These are phyloP conservation scores for Bradypodion pumilum DNA, from an alignment of 2,797 vertebrate genomes.

Conservation along the genomic window DNA sequence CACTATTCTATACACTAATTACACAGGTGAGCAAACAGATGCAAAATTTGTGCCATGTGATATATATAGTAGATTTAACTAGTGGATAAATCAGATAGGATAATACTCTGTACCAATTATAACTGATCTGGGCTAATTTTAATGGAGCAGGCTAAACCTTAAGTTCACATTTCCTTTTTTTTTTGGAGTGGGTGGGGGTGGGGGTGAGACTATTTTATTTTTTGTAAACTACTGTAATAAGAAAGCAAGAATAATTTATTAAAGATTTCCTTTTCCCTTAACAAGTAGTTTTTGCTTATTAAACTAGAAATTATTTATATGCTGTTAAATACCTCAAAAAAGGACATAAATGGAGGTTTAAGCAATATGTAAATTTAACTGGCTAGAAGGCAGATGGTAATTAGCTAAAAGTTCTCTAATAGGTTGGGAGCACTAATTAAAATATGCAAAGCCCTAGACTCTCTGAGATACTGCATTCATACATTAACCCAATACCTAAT, in stretches of 20 bases:
- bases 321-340: not conserved
- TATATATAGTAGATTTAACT: too few relatives aligned
- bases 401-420: slow-evolving; percentile 21
- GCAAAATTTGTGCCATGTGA: too few relatives aligned
- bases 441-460: not conserved
- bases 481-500: not conserved
- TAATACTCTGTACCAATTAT: too few relatives aligned
- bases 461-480: not conserved
- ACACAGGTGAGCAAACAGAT: not conserved
- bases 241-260: not conserved
- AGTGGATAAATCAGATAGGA: too few relatives aligned
- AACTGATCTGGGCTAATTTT: too few relatives aligned
- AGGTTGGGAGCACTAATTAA: slow-evolving; percentile 24
- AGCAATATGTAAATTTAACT: slow-evolving; percentile 17
- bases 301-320: not conserved
- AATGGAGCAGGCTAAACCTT: not conserved
- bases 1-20: too few relatives aligned
- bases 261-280: not conserved
- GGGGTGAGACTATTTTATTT: not conserved
- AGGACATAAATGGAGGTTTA: slow-evolving; percentile 1
- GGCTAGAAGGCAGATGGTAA: slow-evolving; percentile 11
- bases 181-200: too few relatives aligned
- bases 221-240: not conserved
- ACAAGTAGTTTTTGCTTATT: not conserved
- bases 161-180: not conserved